Evolutionary conservation across 1,140 invertebrate genomes (phyloP).

Genomic region (Cyrtorhinus lividipennis): DNA sequence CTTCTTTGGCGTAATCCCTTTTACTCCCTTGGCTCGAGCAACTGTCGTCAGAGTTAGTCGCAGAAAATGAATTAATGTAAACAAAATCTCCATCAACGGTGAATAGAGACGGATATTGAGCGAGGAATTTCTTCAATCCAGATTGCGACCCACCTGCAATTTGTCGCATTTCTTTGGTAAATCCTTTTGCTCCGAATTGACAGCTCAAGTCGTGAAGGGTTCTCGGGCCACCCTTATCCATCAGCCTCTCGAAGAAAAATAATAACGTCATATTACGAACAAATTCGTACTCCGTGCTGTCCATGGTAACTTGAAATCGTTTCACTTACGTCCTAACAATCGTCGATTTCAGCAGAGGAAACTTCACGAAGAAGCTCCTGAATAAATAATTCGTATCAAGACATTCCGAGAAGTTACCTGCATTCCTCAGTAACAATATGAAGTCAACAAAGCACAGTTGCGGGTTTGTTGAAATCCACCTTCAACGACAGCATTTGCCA

Average conservation of each 20-base stretch:
- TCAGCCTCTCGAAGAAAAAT: conserved; percentile 87
- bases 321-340: neutral
- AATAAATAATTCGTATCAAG: conserved; percentile 5
- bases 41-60: conserved; percentile 31
- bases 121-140: conserved; percentile 79
- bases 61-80: conserved; percentile 59
- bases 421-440: conserved; percentile 15
- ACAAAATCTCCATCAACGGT: conserved; percentile 83
- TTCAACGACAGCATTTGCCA: neutral
- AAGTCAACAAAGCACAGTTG: conserved; percentile 18
- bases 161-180: conserved; percentile 89
- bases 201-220: conserved; percentile 92
- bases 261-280: conserved; percentile 85
- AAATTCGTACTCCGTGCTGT: conserved; percentile 84
- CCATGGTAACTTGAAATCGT: conserved; percentile 41
- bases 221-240: conserved; percentile 85
- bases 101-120: conserved; percentile 84
- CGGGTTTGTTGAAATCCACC: neutral
- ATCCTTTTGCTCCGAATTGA: conserved; percentile 90
- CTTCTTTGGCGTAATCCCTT: conserved; percentile 79
- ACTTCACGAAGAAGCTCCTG: neutral
- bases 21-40: conserved; percentile 33
- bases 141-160: conserved; percentile 89
- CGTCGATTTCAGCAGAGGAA: neutral
- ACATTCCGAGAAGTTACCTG: conserved; percentile 14